Evolutionary conservation across 2,797 vertebrate genomes (phyloP), one percentile per base, ranked within the genome.

Genomic region (Arnoldichthys spilopterus): DNA sequence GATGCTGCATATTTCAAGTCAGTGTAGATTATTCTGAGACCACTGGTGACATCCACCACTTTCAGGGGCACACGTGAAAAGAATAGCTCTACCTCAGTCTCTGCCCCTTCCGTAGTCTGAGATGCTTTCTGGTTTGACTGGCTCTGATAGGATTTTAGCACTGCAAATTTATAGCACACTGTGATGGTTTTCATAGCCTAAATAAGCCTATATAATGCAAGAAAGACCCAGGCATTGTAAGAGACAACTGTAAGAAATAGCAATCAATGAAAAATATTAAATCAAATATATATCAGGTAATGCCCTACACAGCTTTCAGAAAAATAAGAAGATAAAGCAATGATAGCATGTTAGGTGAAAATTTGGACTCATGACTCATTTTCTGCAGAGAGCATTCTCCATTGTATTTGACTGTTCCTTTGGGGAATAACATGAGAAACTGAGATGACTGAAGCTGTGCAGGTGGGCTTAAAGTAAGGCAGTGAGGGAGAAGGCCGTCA

Each of bases 1-100:
- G 89, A 92, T 89, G 88, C 90, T 88, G 91, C 91, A 94, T 94
- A 93, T 94, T 92, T 93, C 90, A 91, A 93, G 93, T 94, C 93
- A 93, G 86, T 93, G 92, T 90, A 90, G 91, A 93, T 94, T 93
- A 94, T 90, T 87, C 85, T 90, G 93, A 93, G 86, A 90, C 90
- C 88, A 77, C 90, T 91, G 91, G 89, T 93, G 89, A 90, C 87
- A 87, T 91, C 85, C 86, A 86, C 85, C 53, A 84, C 68, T 88
- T 85, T 82, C 79, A 79, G 84, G 80, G 87, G 77, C 84, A 89
- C 68, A 86, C 63, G 85, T 87, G 88, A 87, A 86, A 86, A 87
- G 85, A 86, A 84, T 72, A n/a, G 77, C 67, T 30, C 18, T 2
- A 61, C 56, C 82, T 66, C 20, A 49, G 15, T 62, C 62, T 47